These are phyloP conservation scores for Neomorphus geoffroyi DNA, from an alignment of 2,797 vertebrate species.

Conservation along the genomic window DNA sequence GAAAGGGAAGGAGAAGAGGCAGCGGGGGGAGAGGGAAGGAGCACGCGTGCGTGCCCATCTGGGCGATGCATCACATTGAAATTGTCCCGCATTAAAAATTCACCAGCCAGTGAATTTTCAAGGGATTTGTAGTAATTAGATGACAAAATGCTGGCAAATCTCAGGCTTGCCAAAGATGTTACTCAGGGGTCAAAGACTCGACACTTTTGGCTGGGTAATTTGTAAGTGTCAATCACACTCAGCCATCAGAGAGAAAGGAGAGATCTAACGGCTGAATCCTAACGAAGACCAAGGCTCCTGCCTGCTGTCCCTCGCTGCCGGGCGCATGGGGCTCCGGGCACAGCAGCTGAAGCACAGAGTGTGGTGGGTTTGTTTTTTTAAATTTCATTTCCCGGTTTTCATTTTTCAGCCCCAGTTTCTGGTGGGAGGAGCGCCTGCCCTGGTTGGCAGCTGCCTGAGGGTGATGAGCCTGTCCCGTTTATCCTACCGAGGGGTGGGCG, in stretches of 20 bases:
- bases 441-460: background rate
- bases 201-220: slow-evolving; percentile 98
- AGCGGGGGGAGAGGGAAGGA: background rate
- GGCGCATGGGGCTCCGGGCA: background rate
- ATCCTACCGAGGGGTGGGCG: background rate
- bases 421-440: background rate
- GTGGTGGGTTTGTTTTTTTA: fast-evolving
- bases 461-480: fast-evolving
- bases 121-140: slow-evolving; percentile 99
- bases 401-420: background rate
- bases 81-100: slow-evolving; percentile 94
- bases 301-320: background rate
- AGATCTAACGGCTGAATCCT: slow-evolving; percentile 75
- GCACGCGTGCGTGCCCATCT: slow-evolving; percentile 66
- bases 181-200: slow-evolving; percentile 97
- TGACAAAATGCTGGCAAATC: slow-evolving; percentile 98
- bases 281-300: slow-evolving; percentile 61
- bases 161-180: slow-evolving; percentile 92
- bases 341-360: background rate
- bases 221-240: slow-evolving; percentile 98
- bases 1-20: background rate
- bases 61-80: slow-evolving; percentile 77
- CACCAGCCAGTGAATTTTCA: slow-evolving; percentile 95
- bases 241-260: slow-evolving; percentile 84
- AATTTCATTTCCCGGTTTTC: background rate